Base-by-base conservation (phyloP, 2,797 vertebrate species). In the Chaetodon trifasciatus region DNA sequence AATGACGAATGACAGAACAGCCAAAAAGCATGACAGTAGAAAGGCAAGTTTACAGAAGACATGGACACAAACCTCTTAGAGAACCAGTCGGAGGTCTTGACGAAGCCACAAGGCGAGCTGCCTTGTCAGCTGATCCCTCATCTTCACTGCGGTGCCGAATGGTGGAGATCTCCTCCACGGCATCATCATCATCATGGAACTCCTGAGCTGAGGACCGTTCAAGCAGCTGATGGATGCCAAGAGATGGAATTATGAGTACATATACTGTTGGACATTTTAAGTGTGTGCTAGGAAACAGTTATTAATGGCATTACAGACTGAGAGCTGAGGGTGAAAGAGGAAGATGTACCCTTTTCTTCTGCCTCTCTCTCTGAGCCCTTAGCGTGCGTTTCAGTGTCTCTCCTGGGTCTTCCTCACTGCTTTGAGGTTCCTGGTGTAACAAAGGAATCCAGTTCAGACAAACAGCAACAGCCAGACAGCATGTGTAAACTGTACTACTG, bases 341-440 rank as follows among this genome's bases (percentile, higher is more conserved):
- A 61, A 42, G 37, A 5, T 8, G 35, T 84, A 96, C 96, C 91
- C 63, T 93, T 82, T 95, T 95, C 86, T 94, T 97, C 56, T 93
- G 89, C 19, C 84, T 95, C 79, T 92, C 94, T 71, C 95, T 95
- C 84, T 94, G 94, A 5, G 87, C 86, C 76, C 87, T 96, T 4
- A 96, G n/a, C 0, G 88, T 87, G 53, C 90, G 93, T 86, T 95
- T 97, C 76, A 93, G 88, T 6, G 87, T 92, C 76, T 95, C 95
- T 70, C 79, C 91, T 0, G 89, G 91, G 9, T 94, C 92, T 15
- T 96, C 89, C 0, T 94, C 91, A 4, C 90, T 88, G 16, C 86
- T 90, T 49, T 71, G 52, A 6, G 71, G 85, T 46, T 89, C 96
- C 96, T 97, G 91, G 64, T 68, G 73, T 57, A 78, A 84, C 23